Evolutionary conservation across 2,113 vertebrate genomes (phyloP), one percentile per base, ranked within the genome.

Genomic region (Nematolebias whitei): DNA sequence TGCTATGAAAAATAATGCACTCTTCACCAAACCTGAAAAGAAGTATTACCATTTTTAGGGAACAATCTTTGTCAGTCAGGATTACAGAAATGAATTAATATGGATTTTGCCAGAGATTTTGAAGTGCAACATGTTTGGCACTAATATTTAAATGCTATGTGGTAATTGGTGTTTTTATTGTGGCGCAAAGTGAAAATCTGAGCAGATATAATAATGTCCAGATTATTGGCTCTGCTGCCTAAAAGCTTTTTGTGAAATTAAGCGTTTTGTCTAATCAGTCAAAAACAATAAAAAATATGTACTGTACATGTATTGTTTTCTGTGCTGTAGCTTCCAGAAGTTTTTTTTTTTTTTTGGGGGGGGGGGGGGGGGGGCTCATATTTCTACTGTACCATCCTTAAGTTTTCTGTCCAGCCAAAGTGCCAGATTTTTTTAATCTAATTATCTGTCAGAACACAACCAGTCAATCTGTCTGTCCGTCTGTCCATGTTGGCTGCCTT

Each of bases 381-480:
- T 15, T 70, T 59, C 44, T 65, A 61, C 71, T 80, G 60, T 78
- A 63, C 47, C 19, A 40, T 58, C 55, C 51, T 40, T 48, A 52
- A 53, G 64, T 66, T 79, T 75, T 66, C 51, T 9, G 60, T 68
- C 24, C 29, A 63, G 66, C 76, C 77, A 74, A 70, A 81, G 75
- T 87, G 85, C 79, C 70, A 65, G 70, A 73, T 85, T 87, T 74
- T 85, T 74, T 85, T 76, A n/a, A 61, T 83, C 87, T 86, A 86
- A 87, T 87, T 86, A 86, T 87, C 87, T 83, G 44, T 87, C 83
- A 74, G 77, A 87, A 83, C 62, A 82, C 81, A 83, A 78, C 58
- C 67, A 77, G 73, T 85, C 83, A 80, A 71, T 87, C 86, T 88
- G 80, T 85, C 82, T 39, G 62, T 78, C 83, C 84, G 68, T 84